phyloP scores from a whole-genome alignment of 2,888 invertebrate species.

The Plagiodera versicolora region DNA sequence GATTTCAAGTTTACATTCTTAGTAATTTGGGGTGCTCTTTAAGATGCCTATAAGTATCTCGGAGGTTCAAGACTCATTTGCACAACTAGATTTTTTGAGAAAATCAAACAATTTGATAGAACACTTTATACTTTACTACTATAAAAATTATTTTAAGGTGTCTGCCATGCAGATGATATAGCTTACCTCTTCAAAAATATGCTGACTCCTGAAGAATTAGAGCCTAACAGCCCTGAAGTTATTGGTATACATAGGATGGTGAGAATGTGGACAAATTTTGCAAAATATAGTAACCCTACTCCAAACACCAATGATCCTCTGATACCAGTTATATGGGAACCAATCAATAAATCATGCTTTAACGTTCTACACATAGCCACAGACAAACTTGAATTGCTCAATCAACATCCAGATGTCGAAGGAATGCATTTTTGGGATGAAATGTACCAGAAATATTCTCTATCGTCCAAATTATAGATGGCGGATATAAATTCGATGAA shows the following conservation, averaged over 20 bases:
- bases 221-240: slow-evolving; percentile 31
- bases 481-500: too few species aligned
- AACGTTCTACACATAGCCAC: slow-evolving; percentile 43
- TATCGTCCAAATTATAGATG: slow-evolving; percentile 1
- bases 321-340: slow-evolving; percentile 37
- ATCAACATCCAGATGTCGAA: slow-evolving; percentile 39
- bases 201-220: slow-evolving; percentile 25
- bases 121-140: too few species aligned
- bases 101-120: too few species aligned
- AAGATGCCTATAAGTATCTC: too few species aligned
- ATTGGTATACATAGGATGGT: slow-evolving; percentile 31
- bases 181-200: slow-evolving; percentile 38
- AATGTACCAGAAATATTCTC: slow-evolving; percentile 20
- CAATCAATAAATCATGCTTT: slow-evolving; percentile 34
- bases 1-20: too few species aligned
- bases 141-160: slow-evolving; percentile 31
- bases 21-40: too few species aligned
- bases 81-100: too few species aligned
- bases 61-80: too few species aligned
- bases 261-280: slow-evolving; percentile 46
- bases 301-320: slow-evolving; percentile 23
- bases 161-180: slow-evolving; percentile 40
- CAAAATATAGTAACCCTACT: slow-evolving; percentile 40
- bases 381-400: slow-evolving; percentile 34
- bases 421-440: slow-evolving; percentile 44